Conservation (phyloP, 2,113 vertebrate species). For the Poeciliopsis turrubarensis region DNA sequence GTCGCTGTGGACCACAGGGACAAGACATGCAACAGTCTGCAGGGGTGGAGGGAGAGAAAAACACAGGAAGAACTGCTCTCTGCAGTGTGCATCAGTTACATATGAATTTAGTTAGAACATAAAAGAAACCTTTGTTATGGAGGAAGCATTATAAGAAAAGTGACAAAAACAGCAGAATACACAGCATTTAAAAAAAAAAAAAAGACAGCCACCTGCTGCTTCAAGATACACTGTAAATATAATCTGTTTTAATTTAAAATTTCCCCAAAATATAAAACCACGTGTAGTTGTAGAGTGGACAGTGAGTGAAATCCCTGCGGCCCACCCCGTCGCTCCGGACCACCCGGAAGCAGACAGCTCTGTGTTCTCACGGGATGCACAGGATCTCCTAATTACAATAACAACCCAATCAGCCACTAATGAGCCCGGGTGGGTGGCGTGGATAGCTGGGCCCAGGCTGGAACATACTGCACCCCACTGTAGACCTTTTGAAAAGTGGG, state of each 20-base stretch:
- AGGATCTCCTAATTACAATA: slow-evolving; percentile 71
- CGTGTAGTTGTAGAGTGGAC: slow-evolving; percentile 25
- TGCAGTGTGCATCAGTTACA: not conserved
- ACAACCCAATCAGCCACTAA: slow-evolving; percentile 69
- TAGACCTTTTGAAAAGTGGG: slow-evolving; percentile 62
- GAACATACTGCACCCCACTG: slow-evolving; percentile 60
- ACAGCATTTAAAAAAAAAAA: not conserved
- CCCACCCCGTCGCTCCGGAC: slow-evolving; percentile 51
- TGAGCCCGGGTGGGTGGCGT: slow-evolving; percentile 35
- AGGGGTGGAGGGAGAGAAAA: not conserved
- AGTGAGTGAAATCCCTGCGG: slow-evolving; percentile 51
- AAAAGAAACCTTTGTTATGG: not conserved
- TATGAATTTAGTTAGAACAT: not conserved
- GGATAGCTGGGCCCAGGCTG: slow-evolving; percentile 36
- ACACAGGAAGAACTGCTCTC: slow-evolving; percentile 9
- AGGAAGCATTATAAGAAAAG: not conserved
- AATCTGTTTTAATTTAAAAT: not conserved
- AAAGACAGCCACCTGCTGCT: not conserved
- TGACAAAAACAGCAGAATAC: not conserved
- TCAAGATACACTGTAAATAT: not conserved
- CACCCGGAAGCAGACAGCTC: slow-evolving; percentile 64
- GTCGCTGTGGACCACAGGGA: slow-evolving; percentile 60
- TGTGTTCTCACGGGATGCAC: slow-evolving; percentile 55
- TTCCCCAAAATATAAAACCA: not conserved
- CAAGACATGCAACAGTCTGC: slow-evolving; percentile 30